Percentiles rank a stretch among this genome's conserved stretches.
phyloP scores from a whole-genome alignment of 2,797 vertebrate genomes.

The Sebastolobus altivelis region DNA sequence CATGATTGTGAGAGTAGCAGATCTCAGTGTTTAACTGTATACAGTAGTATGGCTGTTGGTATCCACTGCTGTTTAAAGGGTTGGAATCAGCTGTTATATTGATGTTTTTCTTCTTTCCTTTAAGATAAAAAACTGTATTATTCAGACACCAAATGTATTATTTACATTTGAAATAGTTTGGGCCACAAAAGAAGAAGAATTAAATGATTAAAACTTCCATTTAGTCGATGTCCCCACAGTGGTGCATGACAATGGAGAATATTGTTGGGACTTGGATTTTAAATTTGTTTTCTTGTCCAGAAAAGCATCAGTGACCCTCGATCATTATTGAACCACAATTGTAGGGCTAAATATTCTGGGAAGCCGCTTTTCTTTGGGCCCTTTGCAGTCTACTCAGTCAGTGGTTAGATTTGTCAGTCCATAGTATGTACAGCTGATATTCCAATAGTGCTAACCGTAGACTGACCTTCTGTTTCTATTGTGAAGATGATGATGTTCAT shows the following conservation, averaged over 20 bases:
- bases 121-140: background rate
- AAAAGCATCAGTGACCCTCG: background rate
- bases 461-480: background rate
- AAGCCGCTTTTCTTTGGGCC: too few relatives aligned
- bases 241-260: background rate
- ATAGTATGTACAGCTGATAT: background rate
- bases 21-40: background rate
- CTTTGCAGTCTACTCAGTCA: too few relatives aligned
- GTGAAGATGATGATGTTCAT: background rate
- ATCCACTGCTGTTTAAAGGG: background rate
- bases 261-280: background rate
- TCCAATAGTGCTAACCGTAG: background rate
- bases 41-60: background rate
- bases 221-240: background rate
- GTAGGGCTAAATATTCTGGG: too few relatives aligned
- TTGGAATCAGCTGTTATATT: background rate
- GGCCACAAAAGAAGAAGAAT: background rate
- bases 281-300: background rate
- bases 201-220: background rate
- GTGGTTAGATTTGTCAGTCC: background rate
- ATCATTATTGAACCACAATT: background rate
- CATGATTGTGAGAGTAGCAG: background rate
- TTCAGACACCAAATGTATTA: background rate
- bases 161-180: background rate
- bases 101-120: background rate